Base-by-base conservation (phyloP, 2,888 invertebrate genomes). In the Euplexia lucipara region DNA sequence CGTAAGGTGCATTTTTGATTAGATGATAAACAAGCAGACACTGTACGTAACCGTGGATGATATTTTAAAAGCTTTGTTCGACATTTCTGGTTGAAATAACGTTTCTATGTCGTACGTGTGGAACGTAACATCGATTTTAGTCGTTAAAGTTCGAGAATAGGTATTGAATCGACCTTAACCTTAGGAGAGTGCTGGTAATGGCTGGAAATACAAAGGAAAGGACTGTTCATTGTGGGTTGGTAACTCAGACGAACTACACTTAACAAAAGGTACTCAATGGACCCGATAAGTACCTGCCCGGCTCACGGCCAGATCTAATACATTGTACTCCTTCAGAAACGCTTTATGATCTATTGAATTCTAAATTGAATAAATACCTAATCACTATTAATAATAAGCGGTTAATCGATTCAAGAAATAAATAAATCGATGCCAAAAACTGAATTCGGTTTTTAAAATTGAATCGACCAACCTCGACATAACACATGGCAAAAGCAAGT, bases 1-100 rank as follows among this genome's bases (percentile, higher is more conserved):
- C 7, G 56, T 83, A 89, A 78, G 78, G 83, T 68, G 63, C 57
- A 76, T 64, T 85, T 79, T 86, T 26, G 69, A 57, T 34, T 67
- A 64, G 58, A 53, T 20, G 18, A 26, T 41, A n/a, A 32, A 37
- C 22, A 52, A 48, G 22, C 18, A 58, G 26, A 66, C 49, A 57
- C n/a, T 58, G 34, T 45, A 52, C 35, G 60, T 32, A 51, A 37
- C 48, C n/a, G 61, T 35, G 59, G 45, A 47, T 65, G 57, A 41
- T 70, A 70, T 75, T 75, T 67, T 69, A 20, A 62, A 71, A 75
- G 58, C 70, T 45, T 70, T 63, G 59, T 71, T 61, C 49, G 35
- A 53, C 41, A 63, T 66, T 77, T 70, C 48, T 58, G 63, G 60
- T 42, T 68, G 53, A 49, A 70, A 69, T 68, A 69, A 61, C 54